phyloP scores from a whole-genome alignment of 1,140 invertebrate genomes.

The Elymnias hypermnestra region DNA sequence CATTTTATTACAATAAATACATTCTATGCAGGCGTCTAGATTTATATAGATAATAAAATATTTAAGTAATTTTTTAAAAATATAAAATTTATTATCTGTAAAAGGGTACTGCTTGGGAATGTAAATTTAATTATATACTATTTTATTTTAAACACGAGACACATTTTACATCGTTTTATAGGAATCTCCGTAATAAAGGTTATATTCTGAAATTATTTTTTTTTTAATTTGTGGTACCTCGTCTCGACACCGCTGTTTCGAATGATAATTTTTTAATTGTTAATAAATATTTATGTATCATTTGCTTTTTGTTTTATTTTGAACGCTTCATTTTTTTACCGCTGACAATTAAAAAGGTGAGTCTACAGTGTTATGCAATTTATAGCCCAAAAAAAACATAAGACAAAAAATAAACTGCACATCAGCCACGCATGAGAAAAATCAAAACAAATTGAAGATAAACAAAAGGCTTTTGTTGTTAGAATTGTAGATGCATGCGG shows the following conservation, averaged over 20 bases:
- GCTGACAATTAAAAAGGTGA: conserved; percentile 34
- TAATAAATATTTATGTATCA: conserved; percentile 74
- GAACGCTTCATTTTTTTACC: conserved; percentile 29
- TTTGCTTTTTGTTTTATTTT: conserved; percentile 60
- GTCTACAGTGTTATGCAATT: conserved; percentile 72
- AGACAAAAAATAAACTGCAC: neutral
- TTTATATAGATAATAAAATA: conserved; percentile 43
- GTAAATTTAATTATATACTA: conserved; percentile 33
- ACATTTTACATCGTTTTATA: conserved; percentile 30
- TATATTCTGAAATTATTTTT: conserved; percentile 34
- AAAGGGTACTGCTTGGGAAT: conserved; percentile 57
- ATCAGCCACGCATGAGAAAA: conserved; percentile 20
- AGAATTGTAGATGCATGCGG: conserved; percentile 46
- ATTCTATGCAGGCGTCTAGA: neutral
- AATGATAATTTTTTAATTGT: conserved; percentile 67
- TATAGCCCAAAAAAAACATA: conserved; percentile 39
- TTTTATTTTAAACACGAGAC: conserved; percentile 26
- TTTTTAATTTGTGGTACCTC: conserved; percentile 38
- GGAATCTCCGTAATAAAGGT: conserved; percentile 55
- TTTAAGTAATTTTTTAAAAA: conserved; percentile 53
- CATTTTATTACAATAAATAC: neutral
- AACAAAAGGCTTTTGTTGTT: conserved; percentile 49
- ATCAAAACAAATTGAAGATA: conserved; percentile 11
- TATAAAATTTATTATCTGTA: conserved; percentile 56
- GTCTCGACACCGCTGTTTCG: conserved; percentile 44